Evolutionary conservation across 1,140 invertebrate species (phyloP), one percentile per base, ranked within the genome.

Genomic region (Meteorus sp.): DNA sequence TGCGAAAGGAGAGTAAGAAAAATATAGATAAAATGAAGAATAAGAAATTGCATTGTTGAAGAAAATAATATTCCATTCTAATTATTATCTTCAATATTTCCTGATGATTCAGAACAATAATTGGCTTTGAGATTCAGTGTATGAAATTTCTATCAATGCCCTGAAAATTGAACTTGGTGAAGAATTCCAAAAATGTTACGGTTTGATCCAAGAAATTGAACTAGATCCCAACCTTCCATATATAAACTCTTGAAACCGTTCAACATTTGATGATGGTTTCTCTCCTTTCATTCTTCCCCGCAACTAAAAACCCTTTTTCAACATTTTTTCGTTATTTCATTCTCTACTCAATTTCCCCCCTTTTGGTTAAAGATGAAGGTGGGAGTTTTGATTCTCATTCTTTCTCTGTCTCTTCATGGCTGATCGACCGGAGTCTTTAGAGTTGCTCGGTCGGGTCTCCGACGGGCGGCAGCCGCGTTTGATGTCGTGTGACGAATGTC

Each of bases 401-500:
- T n/a, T n/a, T n/a, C 37, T 55, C 41, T 39, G 20, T 13, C 50
- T 55, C 27, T 55, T 55, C 53, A 55, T 55, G 53, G 53, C 41
- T 55, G 53, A 55, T 55, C 53, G 53, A 44, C 50, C 60, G 50
- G 45, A 61, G 60, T 61, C 60, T 61, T 61, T 61, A 57, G 55
- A 61, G 60, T 58, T 55, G 50, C 35, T 61, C 53, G 43, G 33
- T 22, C 56, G 45, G 39, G 35, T 56, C 60, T 37, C 55, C 58
- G 51, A 56, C 57, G 47, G 52, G 57, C 63, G 63, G 63, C 63
- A 60, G 52, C 57, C 63, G 60, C 63, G 53, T 65, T 65, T 65
- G 63, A 65, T 65, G 63, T 65, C 60, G 63, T 65, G 63, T 65
- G 63, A 65, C 63, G 63, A 65, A 59, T 60, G 60, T 62, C 60